Evolutionary conservation across 2,797 vertebrate genomes (phyloP).

Genomic region (Tiaroga cobitis): DNA sequence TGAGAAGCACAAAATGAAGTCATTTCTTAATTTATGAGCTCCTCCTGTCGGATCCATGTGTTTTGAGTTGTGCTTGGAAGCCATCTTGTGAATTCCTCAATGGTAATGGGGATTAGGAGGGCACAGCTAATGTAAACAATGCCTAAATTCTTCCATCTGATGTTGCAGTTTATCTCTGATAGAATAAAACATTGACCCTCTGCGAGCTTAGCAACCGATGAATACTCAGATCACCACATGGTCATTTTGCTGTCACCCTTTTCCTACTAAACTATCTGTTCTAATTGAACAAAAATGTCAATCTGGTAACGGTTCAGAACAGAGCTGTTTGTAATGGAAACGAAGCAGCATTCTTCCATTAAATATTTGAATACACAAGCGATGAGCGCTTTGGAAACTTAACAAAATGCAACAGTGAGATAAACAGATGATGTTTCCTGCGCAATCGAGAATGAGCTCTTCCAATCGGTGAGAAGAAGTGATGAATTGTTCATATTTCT

Average conservation of each 20-base stretch:
- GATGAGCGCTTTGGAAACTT: slow-evolving; percentile 22
- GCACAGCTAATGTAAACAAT: slow-evolving; percentile 65
- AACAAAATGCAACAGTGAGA: slow-evolving; percentile 30
- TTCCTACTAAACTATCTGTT: slow-evolving; percentile 17
- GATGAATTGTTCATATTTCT: slow-evolving; percentile 44
- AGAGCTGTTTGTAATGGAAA: slow-evolving; percentile 40
- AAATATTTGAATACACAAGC: slow-evolving; percentile 36
- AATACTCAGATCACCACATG: slow-evolving; percentile 1
- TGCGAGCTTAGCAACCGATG: slow-evolving; percentile 11
- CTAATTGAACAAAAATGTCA: slow-evolving; percentile 37
- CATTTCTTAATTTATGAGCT: slow-evolving; percentile 65
- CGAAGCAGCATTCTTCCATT: slow-evolving; percentile 31
- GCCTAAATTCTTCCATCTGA: slow-evolving; percentile 52
- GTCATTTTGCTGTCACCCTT: slow-evolving; percentile 17
- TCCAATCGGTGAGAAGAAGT: slow-evolving; percentile 11
- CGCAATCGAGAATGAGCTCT: neutral
- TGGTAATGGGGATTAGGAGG: slow-evolving; percentile 66
- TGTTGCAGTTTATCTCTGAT: slow-evolving; percentile 38
- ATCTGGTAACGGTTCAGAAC: slow-evolving; percentile 28
- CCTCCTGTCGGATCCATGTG: slow-evolving; percentile 65
- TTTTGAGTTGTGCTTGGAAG: slow-evolving; percentile 69
- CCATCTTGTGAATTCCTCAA: slow-evolving; percentile 62
- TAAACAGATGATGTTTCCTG: slow-evolving; percentile 36
- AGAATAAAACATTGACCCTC: slow-evolving; percentile 36
- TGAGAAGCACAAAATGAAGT: slow-evolving; percentile 53